Conservation (phyloP, 2,888 invertebrate species). For the Apodemia duryi region DNA sequence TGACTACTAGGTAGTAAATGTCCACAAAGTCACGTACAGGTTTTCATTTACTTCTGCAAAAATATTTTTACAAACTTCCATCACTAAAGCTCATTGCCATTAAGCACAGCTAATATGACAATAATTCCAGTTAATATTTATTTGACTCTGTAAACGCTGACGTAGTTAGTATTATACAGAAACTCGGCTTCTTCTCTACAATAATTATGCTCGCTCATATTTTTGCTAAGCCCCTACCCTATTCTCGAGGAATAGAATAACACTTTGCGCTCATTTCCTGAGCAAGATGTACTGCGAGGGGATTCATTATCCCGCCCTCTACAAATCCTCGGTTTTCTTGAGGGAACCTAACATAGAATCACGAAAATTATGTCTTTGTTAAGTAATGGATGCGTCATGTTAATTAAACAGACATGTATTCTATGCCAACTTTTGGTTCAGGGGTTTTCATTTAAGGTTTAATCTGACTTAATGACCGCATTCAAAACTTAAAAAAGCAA, state of each 20-base stretch:
- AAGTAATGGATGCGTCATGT: constrained; percentile 3
- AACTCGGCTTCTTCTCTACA: constrained; percentile 6
- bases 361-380: constrained; percentile 20
- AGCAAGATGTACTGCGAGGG: constrained; percentile 63
- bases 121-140: too few relatives aligned
- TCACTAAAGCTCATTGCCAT: background rate
- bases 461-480: too few relatives aligned
- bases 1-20: too few relatives aligned
- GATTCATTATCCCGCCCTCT: constrained; percentile 73
- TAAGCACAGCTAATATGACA: too few relatives aligned
- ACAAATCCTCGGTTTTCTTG: constrained; percentile 62
- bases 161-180: too few relatives aligned
- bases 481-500: too few relatives aligned
- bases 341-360: constrained; percentile 29
- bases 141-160: too few relatives aligned
- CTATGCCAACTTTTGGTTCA: too few relatives aligned
- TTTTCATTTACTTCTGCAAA: too few relatives aligned
- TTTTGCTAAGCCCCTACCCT: constrained; percentile 39
- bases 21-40: too few relatives aligned
- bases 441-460: too few relatives aligned
- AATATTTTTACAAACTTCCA: constrained; percentile 2
- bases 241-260: constrained; percentile 66
- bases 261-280: constrained; percentile 75
- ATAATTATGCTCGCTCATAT: constrained; percentile 37
- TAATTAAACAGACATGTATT: background rate